A percentile compares a stretch with the other conserved stretches of the same genome.
Evolutionary conservation across 2,113 vertebrate species (phyloP).

Genomic region (Dissostichus mawsoni): DNA sequence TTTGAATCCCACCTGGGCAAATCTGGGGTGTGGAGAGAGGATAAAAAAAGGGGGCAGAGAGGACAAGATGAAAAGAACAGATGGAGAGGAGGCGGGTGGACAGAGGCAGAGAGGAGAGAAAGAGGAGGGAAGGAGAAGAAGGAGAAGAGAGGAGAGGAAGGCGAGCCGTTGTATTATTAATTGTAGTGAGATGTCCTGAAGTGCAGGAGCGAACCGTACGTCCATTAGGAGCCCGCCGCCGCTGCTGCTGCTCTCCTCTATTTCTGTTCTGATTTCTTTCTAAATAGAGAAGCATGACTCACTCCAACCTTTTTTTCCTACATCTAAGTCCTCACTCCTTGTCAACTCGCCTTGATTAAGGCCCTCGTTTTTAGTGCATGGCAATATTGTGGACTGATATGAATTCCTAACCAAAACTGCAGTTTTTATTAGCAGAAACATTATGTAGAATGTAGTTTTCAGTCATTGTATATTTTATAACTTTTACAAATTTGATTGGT

Average conservation of each 20-base stretch:
- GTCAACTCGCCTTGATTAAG: not conserved
- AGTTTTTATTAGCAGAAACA: not conserved
- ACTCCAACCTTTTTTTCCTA: conserved; percentile 21
- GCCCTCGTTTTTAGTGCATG: conserved; percentile 11
- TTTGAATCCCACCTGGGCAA: conserved; percentile 50
- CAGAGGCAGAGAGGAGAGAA: conserved; percentile 27
- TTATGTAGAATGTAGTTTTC: too few relatives aligned
- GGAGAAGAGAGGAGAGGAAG: conserved; percentile 27
- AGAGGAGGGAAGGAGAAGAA: conserved; percentile 13
- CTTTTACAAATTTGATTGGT: not conserved
- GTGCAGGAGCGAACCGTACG: conserved; percentile 48
- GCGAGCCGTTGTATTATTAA: conserved; percentile 73
- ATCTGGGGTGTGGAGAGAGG: conserved; percentile 10
- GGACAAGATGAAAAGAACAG: conserved; percentile 54
- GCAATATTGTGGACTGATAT: not conserved
- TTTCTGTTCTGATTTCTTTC: conserved; percentile 50
- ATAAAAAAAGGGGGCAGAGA: conserved; percentile 5
- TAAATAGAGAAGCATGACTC: conserved; percentile 67
- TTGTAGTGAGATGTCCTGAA: conserved; percentile 61
- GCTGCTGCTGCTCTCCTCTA: conserved; percentile 34
- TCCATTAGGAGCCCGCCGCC: conserved; percentile 64
- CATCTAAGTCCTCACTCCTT: not conserved
- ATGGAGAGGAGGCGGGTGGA: conserved; percentile 51
- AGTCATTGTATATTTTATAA: too few relatives aligned
- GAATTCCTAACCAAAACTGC: not conserved